Base-by-base conservation (phyloP, 1,140 invertebrate species). In the Cherax destructor region DNA sequence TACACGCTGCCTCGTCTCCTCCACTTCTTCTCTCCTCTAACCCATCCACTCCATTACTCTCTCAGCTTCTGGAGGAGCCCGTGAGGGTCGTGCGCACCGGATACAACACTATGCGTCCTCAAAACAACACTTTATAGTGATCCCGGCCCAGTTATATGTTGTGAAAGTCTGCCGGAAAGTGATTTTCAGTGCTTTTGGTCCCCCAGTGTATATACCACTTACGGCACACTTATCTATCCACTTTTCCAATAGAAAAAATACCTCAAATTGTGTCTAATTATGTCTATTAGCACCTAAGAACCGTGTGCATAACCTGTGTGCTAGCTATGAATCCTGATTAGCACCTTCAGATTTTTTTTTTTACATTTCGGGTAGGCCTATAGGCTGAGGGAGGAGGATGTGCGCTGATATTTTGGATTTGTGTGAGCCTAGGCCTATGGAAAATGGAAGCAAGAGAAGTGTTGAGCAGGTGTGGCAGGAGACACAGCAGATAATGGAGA, bases 131-230 rank as follows among this genome's bases (percentile, higher is more conserved):
- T 86, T 78, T 18, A 24, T 10, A 86, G 85, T 86, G 85, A 30
- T 86, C 18, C 30, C 18, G 76, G 85, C 85, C 18, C 61, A 86
- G 61, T 86, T 86, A 49, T 69, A 86, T 78, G 85, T 86, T 86
- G 85, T 86, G 85, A 86, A 86, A 86, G 85, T 86, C 85, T 86
- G 85, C 72, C 85, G 85, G 85, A 86, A 86, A 86, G 85, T 77
- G 85, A 77, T 86, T 78, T 86, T 86, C 85, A 78, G 85, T 86
- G 74, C 74, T 78, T 77, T 86, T 24, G 85, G 78, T 74, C 65
- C 78, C 59, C 59, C 30, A 9, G 52, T 77, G 50, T n/a, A 61
- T 21, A 50, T 56, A 41, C 76, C 74, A 30, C 11, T 9, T 13
- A 10, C 1, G 52, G 52, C 9, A 9, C 52, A 56, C 9, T 56